A percentile compares a stretch with the other conserved stretches of the same genome.
Evolutionary conservation across 2,113 vertebrate genomes (phyloP).

Genomic region (Zosterops pallidus): DNA sequence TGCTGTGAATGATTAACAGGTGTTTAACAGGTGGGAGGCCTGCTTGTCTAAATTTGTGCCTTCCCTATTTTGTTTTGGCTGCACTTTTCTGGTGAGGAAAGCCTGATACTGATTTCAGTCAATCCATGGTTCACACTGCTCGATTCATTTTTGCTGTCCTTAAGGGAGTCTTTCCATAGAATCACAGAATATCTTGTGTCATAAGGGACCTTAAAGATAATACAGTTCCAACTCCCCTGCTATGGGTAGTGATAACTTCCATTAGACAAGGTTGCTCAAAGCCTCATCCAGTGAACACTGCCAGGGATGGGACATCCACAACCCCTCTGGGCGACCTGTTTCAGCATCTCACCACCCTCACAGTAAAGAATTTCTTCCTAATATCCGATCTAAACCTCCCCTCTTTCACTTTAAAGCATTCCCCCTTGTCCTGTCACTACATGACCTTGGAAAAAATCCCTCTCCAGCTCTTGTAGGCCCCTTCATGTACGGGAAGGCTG

Average conservation of each 20-base stretch:
- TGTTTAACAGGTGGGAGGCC: neutral
- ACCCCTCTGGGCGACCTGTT: neutral
- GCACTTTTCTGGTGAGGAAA: neutral
- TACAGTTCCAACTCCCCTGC: neutral
- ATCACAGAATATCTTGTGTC: neutral
- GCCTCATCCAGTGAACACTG: neutral
- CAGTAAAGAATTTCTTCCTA: neutral
- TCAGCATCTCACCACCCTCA: neutral
- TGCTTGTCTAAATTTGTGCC: neutral
- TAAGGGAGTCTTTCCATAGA: neutral
- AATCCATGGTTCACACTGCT: neutral
- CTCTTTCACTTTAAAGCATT: neutral
- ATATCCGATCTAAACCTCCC: neutral
- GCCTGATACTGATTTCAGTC: neutral
- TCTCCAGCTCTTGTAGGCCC: neutral
- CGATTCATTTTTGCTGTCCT: neutral
- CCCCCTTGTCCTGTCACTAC: neutral
- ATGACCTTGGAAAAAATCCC: neutral
- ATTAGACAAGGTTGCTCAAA: neutral
- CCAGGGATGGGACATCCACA: neutral
- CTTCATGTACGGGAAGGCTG: neutral
- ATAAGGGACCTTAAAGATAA: neutral
- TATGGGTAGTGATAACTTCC: neutral
- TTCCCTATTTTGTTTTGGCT: neutral
- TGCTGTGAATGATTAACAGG: neutral